Evolutionary conservation across 2,797 vertebrate genomes (phyloP), one percentile per base, ranked within the genome.

Genomic region (Microchirus variegatus): DNA sequence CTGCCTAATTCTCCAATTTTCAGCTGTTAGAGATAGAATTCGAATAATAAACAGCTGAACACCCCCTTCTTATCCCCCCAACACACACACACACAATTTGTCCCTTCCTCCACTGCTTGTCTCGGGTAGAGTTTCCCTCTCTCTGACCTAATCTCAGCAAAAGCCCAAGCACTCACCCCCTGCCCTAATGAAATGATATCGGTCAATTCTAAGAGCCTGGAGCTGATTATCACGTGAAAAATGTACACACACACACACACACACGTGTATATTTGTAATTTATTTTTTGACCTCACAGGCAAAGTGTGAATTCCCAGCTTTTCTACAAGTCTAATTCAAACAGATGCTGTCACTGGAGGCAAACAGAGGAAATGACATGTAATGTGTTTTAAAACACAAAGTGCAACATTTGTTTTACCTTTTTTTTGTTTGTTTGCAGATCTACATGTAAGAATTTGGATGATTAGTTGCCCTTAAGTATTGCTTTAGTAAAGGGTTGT

Each of bases 21-120:
- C 92, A 93, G 91, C 92, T 94, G 92, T 93, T 94, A 90, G 85
- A 92, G 90, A 91, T 92, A 90, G 90, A 93, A 92, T 92, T 93
- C 91, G 87, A 94, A 93, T 94, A 94, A 94, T 93, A 94, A 93
- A 93, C 93, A 93, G 91, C 90, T 93, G 89, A 92, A 92, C 90
- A 90, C 88, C 86, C 88, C 90, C 90, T 86, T 80, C 63, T 63
- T 67, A 61, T 60, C 19, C 47, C 41, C 11, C 43, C 38, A 38
- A 47, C 70, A 64, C 61, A 45, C 64, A 51, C 36, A 54, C 46
- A 68, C 77, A 55, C 50, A 53, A 51, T 77, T 59, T 52, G 41
- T 74, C 80, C 78, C 80, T 79, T 77, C 83, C 83, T 83, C 87
- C 80, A 83, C 78, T 64, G 64, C 59, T 70, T 18, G 75, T 73